phyloP scores from a whole-genome alignment of 2,113 vertebrate species.

The Syngnathoides biaculeatus region DNA sequence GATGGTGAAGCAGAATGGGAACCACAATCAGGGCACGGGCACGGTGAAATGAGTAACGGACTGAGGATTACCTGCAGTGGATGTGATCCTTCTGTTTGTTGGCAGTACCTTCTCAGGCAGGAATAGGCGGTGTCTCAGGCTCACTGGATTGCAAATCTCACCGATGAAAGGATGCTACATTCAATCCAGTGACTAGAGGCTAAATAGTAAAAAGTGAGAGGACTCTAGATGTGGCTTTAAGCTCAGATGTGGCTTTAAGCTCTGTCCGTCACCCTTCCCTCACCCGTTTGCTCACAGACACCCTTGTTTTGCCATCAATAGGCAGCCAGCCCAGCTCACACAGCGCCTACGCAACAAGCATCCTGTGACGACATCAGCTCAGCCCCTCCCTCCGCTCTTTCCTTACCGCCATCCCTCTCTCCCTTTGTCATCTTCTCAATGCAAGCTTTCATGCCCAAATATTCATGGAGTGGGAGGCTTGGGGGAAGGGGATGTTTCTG shows the following conservation, averaged over 20 bases:
- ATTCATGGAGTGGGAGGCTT: conserved; percentile 57
- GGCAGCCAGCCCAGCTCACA: conserved; percentile 56
- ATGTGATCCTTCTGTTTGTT: conserved; percentile 19
- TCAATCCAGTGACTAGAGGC: conserved; percentile 53
- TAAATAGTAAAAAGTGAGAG: conserved; percentile 1
- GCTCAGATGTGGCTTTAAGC: conserved; percentile 28
- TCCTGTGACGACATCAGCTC: conserved; percentile 56
- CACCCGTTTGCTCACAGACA: conserved; percentile 52
- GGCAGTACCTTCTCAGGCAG: conserved; percentile 45
- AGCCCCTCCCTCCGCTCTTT: conserved; percentile 23
- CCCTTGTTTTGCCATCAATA: conserved; percentile 71
- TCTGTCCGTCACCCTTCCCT: conserved; percentile 46
- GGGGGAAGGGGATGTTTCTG: conserved; percentile 27
- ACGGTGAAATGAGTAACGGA: background rate
- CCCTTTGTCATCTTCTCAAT: conserved; percentile 49
- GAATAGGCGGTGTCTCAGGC: conserved; percentile 34
- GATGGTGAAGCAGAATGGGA: conserved; percentile 28
- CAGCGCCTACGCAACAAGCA: conserved; percentile 66
- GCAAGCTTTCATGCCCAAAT: conserved; percentile 48
- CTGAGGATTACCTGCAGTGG: conserved; percentile 65
- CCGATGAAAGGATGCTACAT: conserved; percentile 33
- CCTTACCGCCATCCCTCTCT: conserved; percentile 37
- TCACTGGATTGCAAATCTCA: conserved; percentile 44
- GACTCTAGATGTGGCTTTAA: conserved; percentile 36
- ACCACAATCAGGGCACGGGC: background rate